Conservation (phyloP, 2,797 vertebrate species). For the Apodemus agrarius region DNA sequence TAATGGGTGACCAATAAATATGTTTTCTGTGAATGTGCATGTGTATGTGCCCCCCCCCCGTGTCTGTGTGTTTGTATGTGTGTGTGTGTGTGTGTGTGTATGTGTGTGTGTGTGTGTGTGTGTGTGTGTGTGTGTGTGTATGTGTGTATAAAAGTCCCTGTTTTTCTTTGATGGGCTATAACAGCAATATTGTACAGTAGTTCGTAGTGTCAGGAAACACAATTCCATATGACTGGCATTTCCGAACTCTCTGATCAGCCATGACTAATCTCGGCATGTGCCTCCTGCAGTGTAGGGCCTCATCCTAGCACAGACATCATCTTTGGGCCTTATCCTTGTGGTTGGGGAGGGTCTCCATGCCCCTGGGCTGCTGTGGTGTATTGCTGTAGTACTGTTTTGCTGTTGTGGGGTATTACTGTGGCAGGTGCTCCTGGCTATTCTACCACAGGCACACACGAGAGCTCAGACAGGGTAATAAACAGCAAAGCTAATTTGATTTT, state of each 20-base stretch:
- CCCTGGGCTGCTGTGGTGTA: neutral
- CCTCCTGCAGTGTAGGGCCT: fast-evolving
- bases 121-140: neutral
- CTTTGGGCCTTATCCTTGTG: neutral
- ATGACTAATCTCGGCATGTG: fast-evolving
- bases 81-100: neutral
- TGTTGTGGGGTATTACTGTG: fast-evolving
- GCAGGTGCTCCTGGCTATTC: fast-evolving
- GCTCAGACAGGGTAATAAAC: neutral
- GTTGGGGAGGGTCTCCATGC: fast-evolving
- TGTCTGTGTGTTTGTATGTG: neutral
- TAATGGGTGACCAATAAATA: neutral
- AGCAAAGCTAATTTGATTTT: conserved; percentile 45
- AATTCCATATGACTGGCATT: neutral
- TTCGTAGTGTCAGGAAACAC: neutral
- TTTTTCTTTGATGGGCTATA: fast-evolving
- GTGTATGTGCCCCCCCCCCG: fast-evolving
- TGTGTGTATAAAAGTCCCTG: neutral
- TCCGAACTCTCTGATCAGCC: fast-evolving
- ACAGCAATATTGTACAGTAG: neutral
- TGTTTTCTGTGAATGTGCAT: neutral
- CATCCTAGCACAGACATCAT: fast-evolving
- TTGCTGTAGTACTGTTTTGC: fast-evolving
- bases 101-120: neutral
- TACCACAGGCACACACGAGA: fast-evolving